Evolutionary conservation across 1,140 invertebrate genomes (phyloP), one percentile per base, ranked within the genome.

Genomic region (Centruroides sculpturatus): DNA sequence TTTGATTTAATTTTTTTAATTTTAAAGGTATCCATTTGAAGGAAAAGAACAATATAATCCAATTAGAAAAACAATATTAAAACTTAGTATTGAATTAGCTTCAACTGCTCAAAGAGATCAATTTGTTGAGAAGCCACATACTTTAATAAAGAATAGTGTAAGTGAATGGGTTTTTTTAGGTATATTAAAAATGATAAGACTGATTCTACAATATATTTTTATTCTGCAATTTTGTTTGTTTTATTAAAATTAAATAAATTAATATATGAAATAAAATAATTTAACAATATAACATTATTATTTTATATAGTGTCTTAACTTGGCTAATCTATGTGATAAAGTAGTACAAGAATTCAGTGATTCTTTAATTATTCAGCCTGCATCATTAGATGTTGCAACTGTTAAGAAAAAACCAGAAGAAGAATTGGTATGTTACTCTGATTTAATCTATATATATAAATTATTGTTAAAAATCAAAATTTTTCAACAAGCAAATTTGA

Each of bases 271-370:
- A 23, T 23, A 23, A 0, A 23, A 2, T 23, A 23, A 23, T 23
- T 23, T 23, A 23, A 23, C 23, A 23, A 23, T 23, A 23, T 23
- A 23, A 23, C 23, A 23, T 23, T 23, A 23, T 53, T 23, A 35
- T 50, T 58, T 13, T 47, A 60, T 58, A 54, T 13, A 64, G 62
- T 89, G 87, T 62, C 76, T 80, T 56, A 79, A 82, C 66, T 74
- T 93, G 47, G 83, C 85, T 10, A 80, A 83, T 59, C 72, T 90
- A 51, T 88, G 89, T 59, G 89, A 95, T 77, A 83, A 84, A 68
- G 85, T 96, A 64, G 86, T 94, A 65, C 86, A 89, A 72, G 86
- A 92, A 66, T 84, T 86, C 59, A 79, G 80, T 61, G 91, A 95
- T 78, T 88, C 91, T 5, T 81, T 92, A 75, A 82, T 92, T 61